These are phyloP conservation scores for Acleris laterana DNA, from an alignment of 2,888 invertebrate genomes.

Conservation along the genomic window DNA sequence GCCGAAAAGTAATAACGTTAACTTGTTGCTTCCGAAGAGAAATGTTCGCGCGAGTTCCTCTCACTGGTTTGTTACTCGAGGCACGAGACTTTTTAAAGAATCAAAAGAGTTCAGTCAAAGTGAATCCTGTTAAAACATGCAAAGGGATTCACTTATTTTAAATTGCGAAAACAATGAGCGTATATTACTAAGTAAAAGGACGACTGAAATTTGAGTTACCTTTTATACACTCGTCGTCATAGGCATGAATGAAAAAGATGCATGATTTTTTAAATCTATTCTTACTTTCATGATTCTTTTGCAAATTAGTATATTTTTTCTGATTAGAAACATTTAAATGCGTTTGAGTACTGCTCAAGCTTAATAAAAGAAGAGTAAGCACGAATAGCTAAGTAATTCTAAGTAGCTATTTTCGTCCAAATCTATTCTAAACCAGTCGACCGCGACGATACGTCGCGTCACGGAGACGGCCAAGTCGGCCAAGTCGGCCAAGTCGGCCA, in stretches of 20 bases:
- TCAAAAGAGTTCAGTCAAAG: neutral
- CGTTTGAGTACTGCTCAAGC: too few species aligned
- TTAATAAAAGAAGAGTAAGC: neutral
- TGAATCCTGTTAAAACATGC: neutral
- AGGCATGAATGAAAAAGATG: too few species aligned
- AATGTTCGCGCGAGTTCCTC: conserved; percentile 2
- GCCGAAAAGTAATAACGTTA: conserved; percentile 58
- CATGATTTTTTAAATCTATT: too few species aligned
- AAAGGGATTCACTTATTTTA: too few species aligned
- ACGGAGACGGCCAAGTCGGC: conserved; percentile 11
- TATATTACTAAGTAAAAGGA: too few species aligned
- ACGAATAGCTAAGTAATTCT: too few species aligned
- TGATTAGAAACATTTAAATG: too few species aligned
- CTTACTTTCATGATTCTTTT: too few species aligned
- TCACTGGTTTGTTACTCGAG: neutral
- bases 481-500: conserved; percentile 14
- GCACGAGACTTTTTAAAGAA: neutral
- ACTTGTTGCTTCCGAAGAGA: conserved; percentile 65
- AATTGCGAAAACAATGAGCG: too few species aligned
- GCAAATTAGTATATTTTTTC: too few species aligned
- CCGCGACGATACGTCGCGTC: conserved; percentile 8
- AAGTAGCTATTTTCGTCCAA: neutral
- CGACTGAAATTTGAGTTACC: too few species aligned
- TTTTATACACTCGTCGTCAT: too few species aligned
- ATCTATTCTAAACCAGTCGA: neutral